phyloP scores from a whole-genome alignment of 2,113 vertebrate species.

The Larimichthys crocea region DNA sequence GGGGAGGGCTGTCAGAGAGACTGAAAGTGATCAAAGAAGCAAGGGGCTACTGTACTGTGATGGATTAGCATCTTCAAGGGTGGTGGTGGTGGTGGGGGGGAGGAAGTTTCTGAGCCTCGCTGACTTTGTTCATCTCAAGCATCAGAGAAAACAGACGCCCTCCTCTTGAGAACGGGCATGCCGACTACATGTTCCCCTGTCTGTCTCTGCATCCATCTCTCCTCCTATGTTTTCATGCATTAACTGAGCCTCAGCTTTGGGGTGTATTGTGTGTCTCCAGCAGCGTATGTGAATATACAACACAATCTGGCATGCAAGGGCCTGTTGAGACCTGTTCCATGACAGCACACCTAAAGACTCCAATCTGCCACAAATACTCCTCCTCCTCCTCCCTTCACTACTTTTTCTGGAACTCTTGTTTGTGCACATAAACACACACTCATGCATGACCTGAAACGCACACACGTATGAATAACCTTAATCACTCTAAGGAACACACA shows the following conservation, averaged over 20 bases:
- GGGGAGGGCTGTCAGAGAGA: constrained; percentile 51
- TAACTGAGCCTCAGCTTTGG: constrained; percentile 37
- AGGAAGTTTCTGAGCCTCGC: constrained; percentile 41
- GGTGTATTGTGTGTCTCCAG: constrained; percentile 58
- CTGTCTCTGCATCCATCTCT: constrained; percentile 30
- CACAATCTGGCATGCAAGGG: constrained; percentile 63
- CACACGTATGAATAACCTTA: constrained; percentile 9
- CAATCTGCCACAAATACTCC: constrained; percentile 32
- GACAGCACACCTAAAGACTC: constrained; percentile 72
- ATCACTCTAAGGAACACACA: constrained; percentile 18
- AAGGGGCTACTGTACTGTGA: constrained; percentile 68
- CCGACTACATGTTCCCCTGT: constrained; percentile 20
- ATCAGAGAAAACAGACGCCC: constrained; percentile 47
- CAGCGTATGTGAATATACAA: constrained; percentile 48
- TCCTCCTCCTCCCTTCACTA: constrained; percentile 12
- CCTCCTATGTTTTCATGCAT: constrained; percentile 18
- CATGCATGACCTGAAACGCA: constrained; percentile 19
- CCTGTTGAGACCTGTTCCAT: constrained; percentile 75
- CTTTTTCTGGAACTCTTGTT: background rate
- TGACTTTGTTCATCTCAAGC: constrained; percentile 64
- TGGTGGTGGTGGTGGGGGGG: constrained; percentile 5
- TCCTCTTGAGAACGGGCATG: constrained; percentile 37
- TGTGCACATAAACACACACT: background rate
- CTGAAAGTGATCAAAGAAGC: constrained; percentile 68
- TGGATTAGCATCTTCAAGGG: constrained; percentile 75